Percentiles rank a stretch among this genome's conserved stretches.
Evolutionary conservation across 1,140 invertebrate genomes (phyloP).

Genomic region (Apocrypta bakeri): DNA sequence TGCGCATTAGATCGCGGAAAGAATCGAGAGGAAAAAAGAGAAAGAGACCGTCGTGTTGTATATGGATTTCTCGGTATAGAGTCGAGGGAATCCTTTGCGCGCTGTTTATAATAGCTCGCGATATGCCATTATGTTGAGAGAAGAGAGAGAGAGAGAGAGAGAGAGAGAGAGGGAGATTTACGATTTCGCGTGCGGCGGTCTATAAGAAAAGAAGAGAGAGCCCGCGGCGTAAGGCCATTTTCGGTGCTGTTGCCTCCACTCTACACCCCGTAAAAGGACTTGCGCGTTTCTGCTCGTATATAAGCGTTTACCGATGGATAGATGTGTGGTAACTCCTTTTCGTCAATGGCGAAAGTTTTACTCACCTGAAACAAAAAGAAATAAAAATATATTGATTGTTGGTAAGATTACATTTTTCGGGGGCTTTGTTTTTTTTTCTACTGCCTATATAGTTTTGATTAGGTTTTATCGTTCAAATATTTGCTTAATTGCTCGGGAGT

Average conservation of each 20-base stretch:
- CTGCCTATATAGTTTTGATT: neutral
- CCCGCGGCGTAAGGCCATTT: neutral
- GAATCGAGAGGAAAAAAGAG: neutral
- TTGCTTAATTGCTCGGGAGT: slow-evolving; percentile 30
- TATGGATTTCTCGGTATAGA: slow-evolving; percentile 29
- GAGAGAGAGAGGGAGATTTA: slow-evolving; percentile 56
- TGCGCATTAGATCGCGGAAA: neutral
- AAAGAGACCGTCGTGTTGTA: neutral
- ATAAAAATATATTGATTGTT: neutral
- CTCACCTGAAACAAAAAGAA: slow-evolving; percentile 10
- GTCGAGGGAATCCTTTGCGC: slow-evolving; percentile 25
- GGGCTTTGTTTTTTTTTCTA: neutral
- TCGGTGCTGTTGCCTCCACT: neutral
- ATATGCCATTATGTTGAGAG: slow-evolving; percentile 25
- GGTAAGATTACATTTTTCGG: neutral
- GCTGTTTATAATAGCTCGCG: slow-evolving; percentile 31
- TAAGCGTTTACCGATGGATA: slow-evolving; percentile 34
- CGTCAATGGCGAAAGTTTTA: neutral
- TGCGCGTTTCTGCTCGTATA: neutral
- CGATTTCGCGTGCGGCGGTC: slow-evolving; percentile 53
- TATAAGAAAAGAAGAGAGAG: slow-evolving; percentile 22
- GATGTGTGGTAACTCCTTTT: neutral
- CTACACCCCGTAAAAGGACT: neutral
- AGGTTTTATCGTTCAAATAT: neutral
- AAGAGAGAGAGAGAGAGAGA: neutral